Percentiles rank a stretch among this genome's conserved stretches.
Conservation (phyloP, 2,113 vertebrate genomes). For the Notarius lentiginosus region DNA sequence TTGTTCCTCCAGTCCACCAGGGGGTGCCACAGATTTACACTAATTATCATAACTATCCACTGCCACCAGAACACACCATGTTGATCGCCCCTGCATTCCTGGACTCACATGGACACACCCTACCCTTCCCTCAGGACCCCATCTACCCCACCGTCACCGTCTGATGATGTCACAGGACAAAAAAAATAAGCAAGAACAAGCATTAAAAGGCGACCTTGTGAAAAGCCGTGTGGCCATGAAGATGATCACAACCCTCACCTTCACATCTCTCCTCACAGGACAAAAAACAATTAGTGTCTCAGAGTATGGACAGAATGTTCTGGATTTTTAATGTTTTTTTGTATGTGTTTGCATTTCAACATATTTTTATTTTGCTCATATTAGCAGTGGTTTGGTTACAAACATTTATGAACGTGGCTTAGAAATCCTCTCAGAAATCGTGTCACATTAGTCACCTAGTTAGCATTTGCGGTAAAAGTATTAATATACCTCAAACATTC, state of each 20-base stretch:
- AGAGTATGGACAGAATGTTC: neutral
- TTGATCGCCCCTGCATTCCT: conserved; percentile 53
- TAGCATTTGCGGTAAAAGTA: neutral
- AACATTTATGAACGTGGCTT: neutral
- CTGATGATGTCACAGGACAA: conserved; percentile 36
- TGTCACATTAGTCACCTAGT: neutral
- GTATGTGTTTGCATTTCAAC: neutral
- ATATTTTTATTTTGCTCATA: neutral
- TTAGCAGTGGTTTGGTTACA: neutral
- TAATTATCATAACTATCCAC: conserved; percentile 46
- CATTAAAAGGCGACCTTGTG: neutral
- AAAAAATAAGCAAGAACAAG: neutral
- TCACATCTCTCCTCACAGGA: neutral
- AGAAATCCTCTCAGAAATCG: neutral
- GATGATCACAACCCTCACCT: neutral
- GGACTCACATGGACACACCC: conserved; percentile 48
- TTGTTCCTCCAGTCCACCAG: conserved; percentile 40
- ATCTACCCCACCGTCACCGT: conserved; percentile 49
- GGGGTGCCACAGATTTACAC: conserved; percentile 51
- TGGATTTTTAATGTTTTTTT: neutral
- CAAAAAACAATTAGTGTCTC: neutral
- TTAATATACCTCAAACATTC: neutral
- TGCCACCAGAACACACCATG: conserved; percentile 45
- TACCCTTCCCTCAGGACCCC: conserved; percentile 49
- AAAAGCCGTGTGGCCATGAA: neutral